Conservation (phyloP, 2,113 vertebrate species). For the Eptesicus fuscus region DNA sequence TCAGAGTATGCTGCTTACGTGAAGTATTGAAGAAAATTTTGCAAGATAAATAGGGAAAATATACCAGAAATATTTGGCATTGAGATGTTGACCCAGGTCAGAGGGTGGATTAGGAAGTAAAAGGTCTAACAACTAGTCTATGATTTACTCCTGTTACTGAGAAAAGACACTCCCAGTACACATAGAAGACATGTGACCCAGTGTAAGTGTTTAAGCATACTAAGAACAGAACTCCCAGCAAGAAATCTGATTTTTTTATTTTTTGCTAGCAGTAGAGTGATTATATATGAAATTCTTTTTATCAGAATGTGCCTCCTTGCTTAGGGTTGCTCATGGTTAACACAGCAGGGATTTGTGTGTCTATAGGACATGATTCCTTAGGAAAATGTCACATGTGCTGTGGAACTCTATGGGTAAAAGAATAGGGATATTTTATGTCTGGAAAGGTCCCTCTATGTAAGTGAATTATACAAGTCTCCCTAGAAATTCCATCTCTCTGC, state of each 20-base stretch:
- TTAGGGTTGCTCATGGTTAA: background rate
- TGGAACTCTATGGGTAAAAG: background rate
- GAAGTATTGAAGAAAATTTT: background rate
- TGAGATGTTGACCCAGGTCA: background rate
- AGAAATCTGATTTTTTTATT: background rate
- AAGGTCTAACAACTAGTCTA: background rate
- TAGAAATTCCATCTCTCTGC: background rate
- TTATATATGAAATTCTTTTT: background rate
- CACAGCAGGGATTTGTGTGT: background rate
- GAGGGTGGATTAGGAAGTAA: background rate
- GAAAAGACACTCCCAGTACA: background rate
- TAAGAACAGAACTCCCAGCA: background rate
- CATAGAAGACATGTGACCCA: background rate
- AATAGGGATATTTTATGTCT: background rate
- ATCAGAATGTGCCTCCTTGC: background rate
- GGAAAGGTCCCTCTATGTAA: background rate
- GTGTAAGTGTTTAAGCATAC: background rate
- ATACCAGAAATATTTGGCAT: background rate
- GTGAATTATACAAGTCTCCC: background rate
- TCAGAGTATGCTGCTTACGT: background rate
- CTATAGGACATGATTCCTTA: background rate
- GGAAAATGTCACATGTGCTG: background rate
- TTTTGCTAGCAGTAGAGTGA: background rate
- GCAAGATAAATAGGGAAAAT: background rate
- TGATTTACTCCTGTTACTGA: background rate